A percentile compares a stretch with the other conserved stretches of the same genome.
phyloP scores from a whole-genome alignment of 1,140 invertebrate species.

The Drosophila sulfurigaster region DNA sequence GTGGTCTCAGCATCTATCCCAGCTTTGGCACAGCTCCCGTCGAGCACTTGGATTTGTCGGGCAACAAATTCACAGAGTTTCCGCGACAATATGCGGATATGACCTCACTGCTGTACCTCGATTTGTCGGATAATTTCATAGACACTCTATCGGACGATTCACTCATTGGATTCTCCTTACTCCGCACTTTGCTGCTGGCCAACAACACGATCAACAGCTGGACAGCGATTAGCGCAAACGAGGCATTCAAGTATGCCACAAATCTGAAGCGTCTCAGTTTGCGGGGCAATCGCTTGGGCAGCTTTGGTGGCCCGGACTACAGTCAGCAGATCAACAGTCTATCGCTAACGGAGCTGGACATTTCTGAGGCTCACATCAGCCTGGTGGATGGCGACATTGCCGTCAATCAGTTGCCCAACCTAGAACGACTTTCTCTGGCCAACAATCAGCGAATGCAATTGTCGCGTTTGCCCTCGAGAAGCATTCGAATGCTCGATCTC shows the following conservation, averaged over 20 bases:
- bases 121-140: conserved; percentile 87
- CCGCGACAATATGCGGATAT: conserved; percentile 85
- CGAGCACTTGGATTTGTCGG: conserved; percentile 85
- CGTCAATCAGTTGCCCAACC: conserved; percentile 85
- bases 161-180: conserved; percentile 85
- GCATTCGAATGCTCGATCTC: conserved; percentile 86
- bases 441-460: conserved; percentile 86
- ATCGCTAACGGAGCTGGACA: conserved; percentile 85
- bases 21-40: conserved; percentile 85
- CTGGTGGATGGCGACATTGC: conserved; percentile 85
- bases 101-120: conserved; percentile 85
- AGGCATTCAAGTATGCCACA: conserved; percentile 82
- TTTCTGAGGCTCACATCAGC: conserved; percentile 86
- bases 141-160: conserved; percentile 81
- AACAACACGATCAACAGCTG: conserved; percentile 86
- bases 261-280: conserved; percentile 86
- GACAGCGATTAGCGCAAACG: conserved; percentile 86
- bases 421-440: conserved; percentile 86
- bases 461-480: conserved; percentile 85
- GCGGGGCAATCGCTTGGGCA: conserved; percentile 85
- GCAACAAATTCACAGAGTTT: conserved; percentile 86
- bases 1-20: conserved; percentile 84
- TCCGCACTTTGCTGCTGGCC: conserved; percentile 86
- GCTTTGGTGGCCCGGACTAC: conserved; percentile 85
- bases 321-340: conserved; percentile 82